These are phyloP conservation scores for Bicyclus anynana DNA, from an alignment of 1,140 invertebrate genomes.

Conservation along the genomic window DNA sequence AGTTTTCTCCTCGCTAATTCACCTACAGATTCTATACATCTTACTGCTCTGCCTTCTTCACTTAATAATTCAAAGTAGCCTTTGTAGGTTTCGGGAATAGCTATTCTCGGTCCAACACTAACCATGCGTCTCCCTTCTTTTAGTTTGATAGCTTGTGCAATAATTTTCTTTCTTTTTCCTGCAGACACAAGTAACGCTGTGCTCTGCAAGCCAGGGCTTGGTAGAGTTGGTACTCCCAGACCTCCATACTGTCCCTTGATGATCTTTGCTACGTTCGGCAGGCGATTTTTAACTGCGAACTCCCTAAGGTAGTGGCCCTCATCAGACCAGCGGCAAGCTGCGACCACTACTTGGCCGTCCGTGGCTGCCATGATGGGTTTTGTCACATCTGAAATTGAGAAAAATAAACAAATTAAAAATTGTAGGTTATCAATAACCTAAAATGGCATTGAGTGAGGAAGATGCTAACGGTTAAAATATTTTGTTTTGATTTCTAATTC, in stretches of 20 bases:
- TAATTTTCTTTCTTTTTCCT: conserved; percentile 89
- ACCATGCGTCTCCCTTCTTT: conserved; percentile 89
- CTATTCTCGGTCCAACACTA: conserved; percentile 87
- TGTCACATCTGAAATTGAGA: conserved; percentile 65
- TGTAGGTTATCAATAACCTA: background rate
- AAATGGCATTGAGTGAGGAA: no score
- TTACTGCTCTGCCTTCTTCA: conserved; percentile 92
- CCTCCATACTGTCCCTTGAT: conserved; percentile 94
- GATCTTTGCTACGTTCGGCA: conserved; percentile 93
- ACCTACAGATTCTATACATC: conserved; percentile 91
- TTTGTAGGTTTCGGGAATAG: conserved; percentile 92
- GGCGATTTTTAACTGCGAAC: conserved; percentile 86
- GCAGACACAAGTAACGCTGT: conserved; percentile 90
- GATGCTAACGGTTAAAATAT: no score
- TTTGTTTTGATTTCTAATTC: no score
- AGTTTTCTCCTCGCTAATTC: conserved; percentile 88
- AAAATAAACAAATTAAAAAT: conserved; percentile 11
- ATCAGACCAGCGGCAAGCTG: conserved; percentile 90
- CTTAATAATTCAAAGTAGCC: conserved; percentile 96
- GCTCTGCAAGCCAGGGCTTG: conserved; percentile 89
- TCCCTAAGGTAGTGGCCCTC: conserved; percentile 88
- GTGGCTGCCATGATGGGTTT: conserved; percentile 85
- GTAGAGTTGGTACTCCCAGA: conserved; percentile 90
- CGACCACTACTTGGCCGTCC: conserved; percentile 89
- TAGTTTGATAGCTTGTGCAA: conserved; percentile 93